These are phyloP conservation scores for Triops longicaudatus DNA, from an alignment of 1,140 invertebrate genomes.

Conservation along the genomic window DNA sequence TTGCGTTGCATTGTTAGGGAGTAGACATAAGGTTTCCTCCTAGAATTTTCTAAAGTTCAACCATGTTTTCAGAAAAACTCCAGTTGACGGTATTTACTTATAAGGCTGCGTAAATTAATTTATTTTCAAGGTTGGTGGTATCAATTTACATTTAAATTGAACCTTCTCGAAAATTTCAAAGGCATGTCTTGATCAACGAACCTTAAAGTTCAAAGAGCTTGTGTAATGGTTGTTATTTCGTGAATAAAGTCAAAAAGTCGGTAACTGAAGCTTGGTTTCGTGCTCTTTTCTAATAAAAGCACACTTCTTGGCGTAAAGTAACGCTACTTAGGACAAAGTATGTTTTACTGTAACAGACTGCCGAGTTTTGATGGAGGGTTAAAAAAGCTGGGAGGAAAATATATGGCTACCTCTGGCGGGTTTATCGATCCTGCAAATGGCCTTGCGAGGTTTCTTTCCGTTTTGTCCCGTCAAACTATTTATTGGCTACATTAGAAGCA, in stretches of 20 bases:
- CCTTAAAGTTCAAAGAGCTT: no score
- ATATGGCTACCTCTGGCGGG: neutral
- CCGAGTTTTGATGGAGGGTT: neutral
- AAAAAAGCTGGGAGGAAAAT: neutral
- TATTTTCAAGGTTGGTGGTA: neutral
- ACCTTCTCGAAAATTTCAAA: neutral
- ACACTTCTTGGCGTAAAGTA: neutral
- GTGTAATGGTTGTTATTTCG: no score
- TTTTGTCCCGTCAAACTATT: neutral
- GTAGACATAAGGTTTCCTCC: no score
- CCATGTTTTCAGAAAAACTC: no score
- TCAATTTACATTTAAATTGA: neutral
- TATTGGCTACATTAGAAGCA: neutral
- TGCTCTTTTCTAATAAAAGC: no score
- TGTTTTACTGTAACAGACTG: neutral
- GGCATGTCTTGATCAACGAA: neutral
- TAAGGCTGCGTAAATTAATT: no score
- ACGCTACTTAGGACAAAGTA: neutral
- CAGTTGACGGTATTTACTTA: no score
- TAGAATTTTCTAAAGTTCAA: no score
- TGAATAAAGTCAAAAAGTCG: no score
- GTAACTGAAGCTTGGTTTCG: no score
- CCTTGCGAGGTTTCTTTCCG: neutral
- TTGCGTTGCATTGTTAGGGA: no score
- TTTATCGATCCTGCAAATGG: constrained; percentile 8